Conservation (phyloP, 2,113 vertebrate species). For the Podiceps cristatus region DNA sequence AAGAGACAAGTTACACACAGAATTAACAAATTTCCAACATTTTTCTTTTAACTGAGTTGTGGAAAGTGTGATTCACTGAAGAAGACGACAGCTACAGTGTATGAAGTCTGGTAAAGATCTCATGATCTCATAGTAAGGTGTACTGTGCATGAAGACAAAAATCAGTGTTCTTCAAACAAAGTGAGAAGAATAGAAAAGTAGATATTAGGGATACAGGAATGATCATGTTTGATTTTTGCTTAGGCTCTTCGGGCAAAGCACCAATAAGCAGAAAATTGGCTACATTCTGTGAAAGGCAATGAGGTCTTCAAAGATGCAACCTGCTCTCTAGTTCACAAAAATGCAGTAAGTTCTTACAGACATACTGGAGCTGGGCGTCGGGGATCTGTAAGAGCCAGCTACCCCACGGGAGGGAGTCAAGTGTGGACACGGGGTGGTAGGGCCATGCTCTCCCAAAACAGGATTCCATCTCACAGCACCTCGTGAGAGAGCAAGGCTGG, state of each 20-base stretch:
- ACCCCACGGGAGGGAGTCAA: accelerated
- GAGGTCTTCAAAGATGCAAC: background rate
- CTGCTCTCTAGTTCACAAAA: background rate
- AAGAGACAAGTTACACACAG: background rate
- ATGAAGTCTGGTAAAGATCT: background rate
- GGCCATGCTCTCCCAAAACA: accelerated
- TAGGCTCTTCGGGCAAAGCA: background rate
- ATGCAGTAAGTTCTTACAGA: background rate
- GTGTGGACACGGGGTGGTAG: background rate
- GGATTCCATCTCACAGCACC: background rate
- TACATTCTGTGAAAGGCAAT: background rate
- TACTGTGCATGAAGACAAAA: background rate
- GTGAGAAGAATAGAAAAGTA: background rate
- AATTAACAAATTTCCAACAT: background rate
- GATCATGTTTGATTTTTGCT: background rate
- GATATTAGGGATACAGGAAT: background rate
- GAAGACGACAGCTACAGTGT: background rate
- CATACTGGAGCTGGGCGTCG: accelerated
- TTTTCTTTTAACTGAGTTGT: background rate
- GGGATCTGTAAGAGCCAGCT: background rate
- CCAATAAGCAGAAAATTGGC: background rate
- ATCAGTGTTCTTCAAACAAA: background rate
- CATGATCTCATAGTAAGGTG: background rate
- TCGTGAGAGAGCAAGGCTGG: background rate
- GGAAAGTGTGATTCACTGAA: background rate